Evolutionary conservation across 2,888 invertebrate species (phyloP), one percentile per base, ranked within the genome.

Genomic region (Adelognathus sp.): DNA sequence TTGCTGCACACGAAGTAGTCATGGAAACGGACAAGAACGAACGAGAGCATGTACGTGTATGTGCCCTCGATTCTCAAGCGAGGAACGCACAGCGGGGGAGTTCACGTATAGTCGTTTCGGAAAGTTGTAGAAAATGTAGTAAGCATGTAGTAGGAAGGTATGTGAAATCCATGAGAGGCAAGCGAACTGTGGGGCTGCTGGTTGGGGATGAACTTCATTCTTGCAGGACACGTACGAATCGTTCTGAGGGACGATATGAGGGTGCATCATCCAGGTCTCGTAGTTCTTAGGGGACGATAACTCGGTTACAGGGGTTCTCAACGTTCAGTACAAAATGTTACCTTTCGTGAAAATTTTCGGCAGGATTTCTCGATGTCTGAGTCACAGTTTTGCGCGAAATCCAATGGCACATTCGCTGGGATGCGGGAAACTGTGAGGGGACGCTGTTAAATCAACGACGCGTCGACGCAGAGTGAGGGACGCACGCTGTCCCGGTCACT

Each of bases 241-340:
- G 79, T 86, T 82, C 83, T 82, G 85, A 85, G 85, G 83, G 83
- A 82, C 79, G 78, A 80, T 56, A 73, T 50, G 84, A 87, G 87
- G 88, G 86, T 86, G 85, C 87, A 86, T 86, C 83, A 85, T 86
- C 87, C 29, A 67, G 56, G 74, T 61, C 67, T 14, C 29, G 60
- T 52, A 61, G n/a, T 52, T 74, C 33, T 52, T 39, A 9, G 87
- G 88, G 86, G 87, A 85, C 81, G 84, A 80, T 89, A 89, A 89
- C 87, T 88, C 82, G 77, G 86, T 89, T 89, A 88, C 84, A 76
- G 83, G 29, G 88, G 88, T 87, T 87, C 88, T 85, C 89, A 89
- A 88, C 83, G 44, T 72, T 52, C 44, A 21, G 64, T 29, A 33
- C 11, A 18, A 41, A 67, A 67, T 67, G 72, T 71, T 29, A 9